Evolutionary conservation across 2,113 vertebrate species (phyloP).

Genomic region (Salvator merianae): DNA sequence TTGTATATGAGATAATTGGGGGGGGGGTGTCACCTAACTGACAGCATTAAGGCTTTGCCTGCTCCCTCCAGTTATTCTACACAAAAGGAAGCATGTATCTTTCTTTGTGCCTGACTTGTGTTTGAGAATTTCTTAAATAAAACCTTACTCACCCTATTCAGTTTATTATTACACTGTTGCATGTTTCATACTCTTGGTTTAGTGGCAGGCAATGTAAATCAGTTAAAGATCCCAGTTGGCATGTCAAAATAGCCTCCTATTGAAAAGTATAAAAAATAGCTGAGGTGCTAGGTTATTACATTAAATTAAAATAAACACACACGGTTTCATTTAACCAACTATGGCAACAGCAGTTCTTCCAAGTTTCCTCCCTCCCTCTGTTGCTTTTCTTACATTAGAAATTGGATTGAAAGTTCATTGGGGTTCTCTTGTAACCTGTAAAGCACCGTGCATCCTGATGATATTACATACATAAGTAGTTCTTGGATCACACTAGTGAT

Average conservation of each 20-base stretch:
- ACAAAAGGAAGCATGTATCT: neutral
- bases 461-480: neutral
- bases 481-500: neutral
- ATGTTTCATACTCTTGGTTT: neutral
- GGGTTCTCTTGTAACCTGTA: too few relatives aligned
- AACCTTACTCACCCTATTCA: neutral
- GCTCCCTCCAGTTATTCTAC: neutral
- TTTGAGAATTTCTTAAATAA: neutral
- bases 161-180: neutral
- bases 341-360: neutral
- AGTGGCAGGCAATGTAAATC: neutral
- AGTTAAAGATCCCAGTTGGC: neutral
- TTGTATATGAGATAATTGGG: neutral
- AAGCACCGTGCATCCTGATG: neutral
- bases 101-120: accelerated
- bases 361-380: neutral
- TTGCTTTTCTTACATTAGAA: neutral
- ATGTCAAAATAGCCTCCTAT: neutral
- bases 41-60: neutral
- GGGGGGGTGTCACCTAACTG: neutral
- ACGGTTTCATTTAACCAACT: neutral
- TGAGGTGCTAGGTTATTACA: neutral
- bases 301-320: neutral
- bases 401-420: neutral
- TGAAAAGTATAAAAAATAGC: neutral